Conservation (phyloP, 92 coral and sea anemone species). For the Palythoa caribaeorum region DNA sequence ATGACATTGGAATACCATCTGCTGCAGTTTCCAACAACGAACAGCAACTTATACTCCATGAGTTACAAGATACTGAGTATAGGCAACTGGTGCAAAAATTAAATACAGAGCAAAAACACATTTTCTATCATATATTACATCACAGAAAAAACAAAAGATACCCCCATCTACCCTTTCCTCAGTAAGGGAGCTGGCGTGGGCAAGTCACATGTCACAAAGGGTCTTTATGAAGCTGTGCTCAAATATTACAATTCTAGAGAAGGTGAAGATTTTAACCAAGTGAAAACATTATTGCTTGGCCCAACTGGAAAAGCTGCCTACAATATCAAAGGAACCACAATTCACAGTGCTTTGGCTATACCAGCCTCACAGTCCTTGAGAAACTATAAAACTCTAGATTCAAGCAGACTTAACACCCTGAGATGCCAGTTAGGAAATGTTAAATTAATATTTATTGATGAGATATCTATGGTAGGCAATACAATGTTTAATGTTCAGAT, state of each 20-base stretch:
- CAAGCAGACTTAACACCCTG: too few species aligned
- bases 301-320: conserved; percentile 7
- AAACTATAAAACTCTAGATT: background rate
- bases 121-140: conserved; percentile 15
- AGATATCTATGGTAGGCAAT: conserved; percentile 59
- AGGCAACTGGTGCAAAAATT: background rate
- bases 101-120: background rate
- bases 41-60: background rate
- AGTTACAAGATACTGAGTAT: background rate
- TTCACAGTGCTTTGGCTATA: conserved; percentile 68
- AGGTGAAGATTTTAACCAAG: conserved; percentile 63
- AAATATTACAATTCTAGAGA: conserved; percentile 44
- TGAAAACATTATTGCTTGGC: conserved; percentile 46
- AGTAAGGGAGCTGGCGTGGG: conserved; percentile 30
- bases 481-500: background rate
- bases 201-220: conserved; percentile 21
- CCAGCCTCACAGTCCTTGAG: conserved; percentile 70
- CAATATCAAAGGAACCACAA: conserved; percentile 57
- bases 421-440: conserved; percentile 1
- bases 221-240: conserved; percentile 9
- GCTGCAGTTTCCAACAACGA: conserved; percentile 15
- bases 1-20: conserved; percentile 21
- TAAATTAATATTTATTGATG: conserved; percentile 16
- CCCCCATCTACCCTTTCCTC: conserved; percentile 3
- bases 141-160: background rate